A percentile compares a stretch with the other conserved stretches of the same genome.
These are phyloP conservation scores for Netelia fuscicornis DNA, from an alignment of 2,888 invertebrate genomes.

Conservation along the genomic window DNA sequence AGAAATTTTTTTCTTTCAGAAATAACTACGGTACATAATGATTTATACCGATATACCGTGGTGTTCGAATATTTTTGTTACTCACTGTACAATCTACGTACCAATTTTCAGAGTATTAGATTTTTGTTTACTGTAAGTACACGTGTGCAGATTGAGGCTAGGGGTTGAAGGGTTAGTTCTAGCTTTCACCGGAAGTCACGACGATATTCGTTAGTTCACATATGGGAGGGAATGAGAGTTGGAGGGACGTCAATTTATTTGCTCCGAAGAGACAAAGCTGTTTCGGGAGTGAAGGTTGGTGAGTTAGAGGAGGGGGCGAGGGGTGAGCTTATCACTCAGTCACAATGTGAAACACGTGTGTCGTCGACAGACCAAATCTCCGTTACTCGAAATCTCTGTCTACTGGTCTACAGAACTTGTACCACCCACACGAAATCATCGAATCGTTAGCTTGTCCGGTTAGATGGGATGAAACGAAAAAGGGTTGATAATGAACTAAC, in stretches of 20 bases:
- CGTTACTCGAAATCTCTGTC: conserved; percentile 68
- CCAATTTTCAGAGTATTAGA: too few species aligned
- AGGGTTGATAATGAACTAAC: conserved; percentile 1
- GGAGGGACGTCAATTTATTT: neutral
- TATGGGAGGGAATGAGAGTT: conserved; percentile 28
- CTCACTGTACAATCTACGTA: too few species aligned
- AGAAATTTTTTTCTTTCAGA: too few species aligned
- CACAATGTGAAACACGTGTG: conserved; percentile 50
- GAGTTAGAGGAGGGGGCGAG: too few species aligned
- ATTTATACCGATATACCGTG: too few species aligned
- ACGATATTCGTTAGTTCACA: conserved; percentile 32
- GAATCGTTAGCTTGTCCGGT: conserved; percentile 35
- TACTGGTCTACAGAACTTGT: conserved; percentile 13
- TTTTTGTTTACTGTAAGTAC: too few species aligned
- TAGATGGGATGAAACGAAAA: conserved; percentile 16
- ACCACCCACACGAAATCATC: conserved; percentile 9
- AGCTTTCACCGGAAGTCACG: neutral
- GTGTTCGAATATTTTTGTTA: too few species aligned
- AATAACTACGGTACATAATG: too few species aligned
- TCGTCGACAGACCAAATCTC: conserved; percentile 65
- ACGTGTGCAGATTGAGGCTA: too few species aligned
- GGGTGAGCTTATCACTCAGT: conserved; percentile 58
- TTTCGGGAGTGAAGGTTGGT: neutral
- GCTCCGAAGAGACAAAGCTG: conserved; percentile 27
- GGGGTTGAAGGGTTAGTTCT: neutral